Percentiles rank a stretch among this genome's conserved stretches.
phyloP scores from a whole-genome alignment of 2,797 vertebrate genomes.

The Xenopus petersii region DNA sequence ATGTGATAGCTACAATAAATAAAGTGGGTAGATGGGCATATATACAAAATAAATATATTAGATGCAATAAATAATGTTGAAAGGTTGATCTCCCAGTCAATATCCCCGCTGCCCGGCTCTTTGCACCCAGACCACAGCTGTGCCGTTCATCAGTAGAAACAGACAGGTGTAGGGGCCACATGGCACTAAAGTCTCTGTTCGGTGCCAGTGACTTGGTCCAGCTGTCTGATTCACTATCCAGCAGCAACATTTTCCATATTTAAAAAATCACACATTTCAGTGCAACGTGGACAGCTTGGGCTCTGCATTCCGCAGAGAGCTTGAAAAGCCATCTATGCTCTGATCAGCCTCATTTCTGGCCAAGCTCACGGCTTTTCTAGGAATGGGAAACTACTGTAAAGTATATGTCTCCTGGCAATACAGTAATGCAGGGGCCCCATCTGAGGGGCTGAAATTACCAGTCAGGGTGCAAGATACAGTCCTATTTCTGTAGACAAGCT shows the following conservation, averaged over 20 bases:
- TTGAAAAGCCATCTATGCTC: not conserved
- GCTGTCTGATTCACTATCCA: slow-evolving; percentile 7
- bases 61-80: too few relatives aligned
- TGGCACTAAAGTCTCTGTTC: slow-evolving; percentile 1
- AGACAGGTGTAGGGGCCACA: slow-evolving; percentile 14
- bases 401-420: too few relatives aligned
- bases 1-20: too few relatives aligned
- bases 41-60: too few relatives aligned
- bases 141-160: slow-evolving; percentile 14
- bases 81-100: too few relatives aligned
- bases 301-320: not conserved
- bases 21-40: too few relatives aligned
- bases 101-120: not conserved
- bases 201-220: slow-evolving; percentile 13
- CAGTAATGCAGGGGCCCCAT: too few relatives aligned
- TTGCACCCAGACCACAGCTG: slow-evolving; percentile 5
- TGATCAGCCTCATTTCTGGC: not conserved
- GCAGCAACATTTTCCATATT: slow-evolving; percentile 27
- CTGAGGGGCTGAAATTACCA: too few relatives aligned
- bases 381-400: not conserved
- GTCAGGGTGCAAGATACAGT: too few relatives aligned
- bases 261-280: not conserved
- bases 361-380: not conserved
- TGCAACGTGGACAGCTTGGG: slow-evolving; percentile 12
- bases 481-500: too few relatives aligned